These are phyloP conservation scores for Eumacrocentrus americanus DNA, from an alignment of 2,888 invertebrate genomes.

Conservation along the genomic window DNA sequence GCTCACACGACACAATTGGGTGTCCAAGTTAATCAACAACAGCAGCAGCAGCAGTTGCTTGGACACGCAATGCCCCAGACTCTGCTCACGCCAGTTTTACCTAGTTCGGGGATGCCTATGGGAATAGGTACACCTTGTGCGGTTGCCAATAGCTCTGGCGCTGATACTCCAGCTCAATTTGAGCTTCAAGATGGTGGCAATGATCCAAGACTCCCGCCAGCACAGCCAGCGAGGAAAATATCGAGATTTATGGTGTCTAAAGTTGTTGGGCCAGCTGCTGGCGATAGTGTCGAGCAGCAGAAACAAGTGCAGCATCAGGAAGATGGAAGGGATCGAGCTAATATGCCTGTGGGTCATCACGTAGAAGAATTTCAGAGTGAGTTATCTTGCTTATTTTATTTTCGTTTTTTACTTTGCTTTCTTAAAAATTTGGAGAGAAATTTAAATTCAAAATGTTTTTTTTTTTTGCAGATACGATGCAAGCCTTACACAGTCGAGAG, in stretches of 20 bases:
- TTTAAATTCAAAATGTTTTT: neutral
- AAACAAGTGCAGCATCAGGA: constrained; percentile 37
- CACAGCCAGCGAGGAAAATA: constrained; percentile 72
- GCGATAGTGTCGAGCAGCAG: constrained; percentile 34
- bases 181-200: constrained; percentile 52
- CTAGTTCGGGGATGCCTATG: constrained; percentile 33
- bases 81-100: constrained; percentile 45
- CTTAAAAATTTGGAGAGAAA: too few species aligned
- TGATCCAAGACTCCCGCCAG: constrained; percentile 26
- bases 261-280: constrained; percentile 56
- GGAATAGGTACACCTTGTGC: too few species aligned
- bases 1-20: constrained; percentile 38
- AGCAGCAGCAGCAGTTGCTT: too few species aligned
- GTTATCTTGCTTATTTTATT: too few species aligned
- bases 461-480: constrained; percentile 38
- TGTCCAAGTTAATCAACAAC: constrained; percentile 32
- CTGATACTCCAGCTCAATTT: constrained; percentile 46
- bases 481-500: constrained; percentile 54
- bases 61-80: constrained; percentile 31
- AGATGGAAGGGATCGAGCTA: constrained; percentile 32
- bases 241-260: constrained; percentile 77
- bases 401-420: too few species aligned
- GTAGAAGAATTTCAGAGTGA: constrained; percentile 46
- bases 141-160: constrained; percentile 45
- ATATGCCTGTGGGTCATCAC: constrained; percentile 34